Percentiles rank a stretch among this genome's conserved stretches.
These are phyloP conservation scores for Arctia plantaginis DNA, from an alignment of 2,888 invertebrate species.

Conservation along the genomic window DNA sequence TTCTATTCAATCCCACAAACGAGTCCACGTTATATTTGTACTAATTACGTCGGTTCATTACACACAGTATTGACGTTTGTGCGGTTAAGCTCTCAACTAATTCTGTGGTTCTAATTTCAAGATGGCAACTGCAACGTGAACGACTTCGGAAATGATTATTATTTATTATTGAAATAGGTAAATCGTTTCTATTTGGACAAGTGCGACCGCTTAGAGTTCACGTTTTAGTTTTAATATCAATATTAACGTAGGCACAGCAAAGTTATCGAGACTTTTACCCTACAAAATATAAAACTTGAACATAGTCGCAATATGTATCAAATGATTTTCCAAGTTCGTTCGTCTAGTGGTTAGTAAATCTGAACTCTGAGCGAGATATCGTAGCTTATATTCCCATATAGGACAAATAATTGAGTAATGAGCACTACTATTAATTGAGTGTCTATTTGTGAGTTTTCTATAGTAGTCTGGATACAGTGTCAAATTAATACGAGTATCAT, in stretches of 20 bases:
- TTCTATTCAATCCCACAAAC: conserved; percentile 38
- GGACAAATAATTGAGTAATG: too few relatives aligned
- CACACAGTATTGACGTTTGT: conserved; percentile 44
- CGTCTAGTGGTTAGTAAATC: too few relatives aligned
- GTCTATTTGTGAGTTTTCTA: too few relatives aligned
- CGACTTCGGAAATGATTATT: conserved; percentile 7
- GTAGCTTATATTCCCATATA: too few relatives aligned
- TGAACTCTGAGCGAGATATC: too few relatives aligned
- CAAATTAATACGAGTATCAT: too few relatives aligned
- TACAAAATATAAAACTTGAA: background rate
- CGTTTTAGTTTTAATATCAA: too few relatives aligned
- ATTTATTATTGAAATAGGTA: background rate
- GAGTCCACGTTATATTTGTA: conserved; percentile 46
- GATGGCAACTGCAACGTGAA: conserved; percentile 27
- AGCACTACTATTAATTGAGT: too few relatives aligned
- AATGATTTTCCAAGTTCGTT: too few relatives aligned
- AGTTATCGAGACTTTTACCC: too few relatives aligned
- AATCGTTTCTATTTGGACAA: background rate
- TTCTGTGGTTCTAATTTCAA: conserved; percentile 30
- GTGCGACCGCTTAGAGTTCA: background rate
- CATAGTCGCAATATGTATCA: too few relatives aligned
- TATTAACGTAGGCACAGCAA: background rate
- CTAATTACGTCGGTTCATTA: conserved; percentile 55
- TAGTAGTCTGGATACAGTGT: too few relatives aligned
- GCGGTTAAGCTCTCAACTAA: conserved; percentile 38